These are phyloP conservation scores for Loripinus fragilis DNA, from an alignment of 2,888 invertebrate genomes.

Conservation along the genomic window DNA sequence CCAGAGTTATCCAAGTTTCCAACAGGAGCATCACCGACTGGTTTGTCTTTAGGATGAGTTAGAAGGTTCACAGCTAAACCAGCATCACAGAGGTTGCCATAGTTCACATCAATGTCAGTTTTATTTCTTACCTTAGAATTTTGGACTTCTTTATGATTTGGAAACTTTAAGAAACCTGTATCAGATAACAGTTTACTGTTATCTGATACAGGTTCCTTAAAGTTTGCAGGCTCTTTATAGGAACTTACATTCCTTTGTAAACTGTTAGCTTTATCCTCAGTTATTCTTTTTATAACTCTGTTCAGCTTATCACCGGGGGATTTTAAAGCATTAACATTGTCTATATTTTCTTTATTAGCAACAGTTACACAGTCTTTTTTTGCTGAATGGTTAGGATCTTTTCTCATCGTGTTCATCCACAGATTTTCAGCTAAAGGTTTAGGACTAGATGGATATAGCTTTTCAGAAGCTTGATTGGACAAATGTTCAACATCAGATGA, in stretches of 20 bases:
- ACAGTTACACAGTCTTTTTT: background rate
- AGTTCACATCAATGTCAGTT: background rate
- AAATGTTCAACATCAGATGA: no score
- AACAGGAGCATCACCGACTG: no score
- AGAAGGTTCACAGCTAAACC: background rate
- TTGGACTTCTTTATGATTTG: no score
- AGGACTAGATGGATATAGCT: background rate
- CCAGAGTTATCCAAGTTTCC: no score
- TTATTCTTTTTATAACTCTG: conserved; percentile 10
- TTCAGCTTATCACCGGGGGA: conserved; percentile 5
- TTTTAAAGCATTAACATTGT: background rate
- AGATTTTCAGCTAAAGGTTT: conserved; percentile 19
- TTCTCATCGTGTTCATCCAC: conserved; percentile 32
- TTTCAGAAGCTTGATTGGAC: no score
- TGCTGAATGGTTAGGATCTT: background rate
- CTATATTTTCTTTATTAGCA: background rate
- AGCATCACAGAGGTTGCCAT: background rate
- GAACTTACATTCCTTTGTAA: no score
- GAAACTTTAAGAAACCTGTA: no score
- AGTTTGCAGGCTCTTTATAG: no score
- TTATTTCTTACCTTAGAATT: no score
- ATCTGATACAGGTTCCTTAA: background rate
- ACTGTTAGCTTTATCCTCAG: background rate
- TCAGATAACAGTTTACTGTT: background rate
- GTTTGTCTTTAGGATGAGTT: background rate